Evolutionary conservation across 2,113 vertebrate species (phyloP).

Genomic region (Pterocles orientalis): DNA sequence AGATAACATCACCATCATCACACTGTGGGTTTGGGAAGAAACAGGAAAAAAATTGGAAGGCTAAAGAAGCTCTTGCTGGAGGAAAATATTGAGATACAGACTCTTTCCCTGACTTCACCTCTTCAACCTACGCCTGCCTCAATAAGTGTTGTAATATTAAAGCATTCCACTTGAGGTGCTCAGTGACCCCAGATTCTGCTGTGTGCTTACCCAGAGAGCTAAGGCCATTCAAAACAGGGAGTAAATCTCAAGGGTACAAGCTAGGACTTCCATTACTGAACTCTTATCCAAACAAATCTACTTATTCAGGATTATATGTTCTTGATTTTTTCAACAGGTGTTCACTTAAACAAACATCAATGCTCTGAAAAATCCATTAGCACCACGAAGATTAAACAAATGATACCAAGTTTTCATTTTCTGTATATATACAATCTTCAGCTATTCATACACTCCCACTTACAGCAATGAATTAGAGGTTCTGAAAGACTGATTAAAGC

Average conservation of each 20-base stretch:
- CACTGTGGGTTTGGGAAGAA: neutral
- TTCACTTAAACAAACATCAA: neutral
- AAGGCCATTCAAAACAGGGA: neutral
- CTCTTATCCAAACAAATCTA: neutral
- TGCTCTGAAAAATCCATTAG: neutral
- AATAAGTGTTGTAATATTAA: neutral
- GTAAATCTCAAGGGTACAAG: neutral
- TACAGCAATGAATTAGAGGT: neutral
- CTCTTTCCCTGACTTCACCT: neutral
- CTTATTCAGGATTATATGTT: neutral
- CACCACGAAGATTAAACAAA: constrained; percentile 9
- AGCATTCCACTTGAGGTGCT: neutral
- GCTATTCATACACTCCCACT: neutral
- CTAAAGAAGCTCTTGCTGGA: neutral
- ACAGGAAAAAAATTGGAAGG: neutral
- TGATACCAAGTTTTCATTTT: neutral
- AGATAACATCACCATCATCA: neutral
- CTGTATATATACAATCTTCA: neutral
- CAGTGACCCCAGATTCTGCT: neutral
- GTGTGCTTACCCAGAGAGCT: neutral
- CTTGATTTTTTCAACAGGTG: neutral
- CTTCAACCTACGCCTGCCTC: neutral
- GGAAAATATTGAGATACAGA: neutral
- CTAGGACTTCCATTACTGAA: neutral
- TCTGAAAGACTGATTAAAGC: neutral